A percentile compares a stretch with the other conserved stretches of the same genome.
These are phyloP conservation scores for Choristoneura rosaceana DNA, from an alignment of 2,888 invertebrate species.

Conservation along the genomic window DNA sequence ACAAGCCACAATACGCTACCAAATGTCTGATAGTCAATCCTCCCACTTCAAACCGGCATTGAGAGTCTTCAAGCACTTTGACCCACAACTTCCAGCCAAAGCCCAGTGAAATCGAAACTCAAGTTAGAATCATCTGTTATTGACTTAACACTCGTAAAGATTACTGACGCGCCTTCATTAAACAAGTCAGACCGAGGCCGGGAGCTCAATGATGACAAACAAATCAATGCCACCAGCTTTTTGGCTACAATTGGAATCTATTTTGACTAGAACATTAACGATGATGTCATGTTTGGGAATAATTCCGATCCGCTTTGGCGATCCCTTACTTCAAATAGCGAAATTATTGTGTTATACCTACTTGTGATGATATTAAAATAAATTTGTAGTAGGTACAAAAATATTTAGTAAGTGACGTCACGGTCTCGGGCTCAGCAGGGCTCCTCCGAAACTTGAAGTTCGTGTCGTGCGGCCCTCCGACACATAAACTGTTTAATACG, in stretches of 20 bases:
- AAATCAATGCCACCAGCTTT: slow-evolving; percentile 23
- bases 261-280: neutral
- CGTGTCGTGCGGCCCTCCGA: no score
- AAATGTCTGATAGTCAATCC: neutral
- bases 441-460: no score
- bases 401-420: no score
- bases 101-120: slow-evolving; percentile 28
- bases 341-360: no score
- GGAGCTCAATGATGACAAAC: slow-evolving; percentile 26
- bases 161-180: slow-evolving; percentile 29
- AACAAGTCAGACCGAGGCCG: slow-evolving; percentile 15
- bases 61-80: neutral
- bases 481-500: no score
- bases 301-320: no score
- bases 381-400: no score
- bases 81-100: neutral
- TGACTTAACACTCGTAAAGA: slow-evolving; percentile 29
- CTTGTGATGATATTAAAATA: no score
- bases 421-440: no score
- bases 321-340: no score
- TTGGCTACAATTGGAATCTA: neutral
- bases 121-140: slow-evolving; percentile 5
- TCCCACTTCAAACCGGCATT: neutral
- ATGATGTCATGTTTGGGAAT: neutral
- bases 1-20: neutral